These are phyloP conservation scores for Rhinopomastus cyanomelas DNA, from an alignment of 2,113 vertebrate genomes.

Conservation along the genomic window DNA sequence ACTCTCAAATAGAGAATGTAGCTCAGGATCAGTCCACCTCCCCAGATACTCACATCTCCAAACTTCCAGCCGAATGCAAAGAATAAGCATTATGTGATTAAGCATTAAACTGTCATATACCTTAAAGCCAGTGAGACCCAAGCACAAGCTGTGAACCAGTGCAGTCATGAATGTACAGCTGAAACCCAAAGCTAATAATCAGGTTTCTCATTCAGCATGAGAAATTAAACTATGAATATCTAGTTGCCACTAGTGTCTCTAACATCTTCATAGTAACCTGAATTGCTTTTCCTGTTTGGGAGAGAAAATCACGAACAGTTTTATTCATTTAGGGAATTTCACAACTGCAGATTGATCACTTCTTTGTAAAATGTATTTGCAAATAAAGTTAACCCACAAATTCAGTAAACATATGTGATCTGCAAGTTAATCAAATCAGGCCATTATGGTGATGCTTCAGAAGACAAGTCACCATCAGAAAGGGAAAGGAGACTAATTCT, in stretches of 20 bases:
- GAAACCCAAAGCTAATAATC: neutral
- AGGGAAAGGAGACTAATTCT: neutral
- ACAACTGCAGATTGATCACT: neutral
- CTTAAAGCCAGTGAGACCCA: neutral
- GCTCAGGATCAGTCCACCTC: neutral
- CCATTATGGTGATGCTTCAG: neutral
- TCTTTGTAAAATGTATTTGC: neutral
- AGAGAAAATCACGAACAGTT: constrained; percentile 22
- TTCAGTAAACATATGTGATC: neutral
- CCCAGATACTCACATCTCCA: neutral
- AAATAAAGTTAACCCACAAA: constrained; percentile 4
- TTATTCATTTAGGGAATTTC: constrained; percentile 39
- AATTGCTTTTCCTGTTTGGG: constrained; percentile 35
- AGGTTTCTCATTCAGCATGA: neutral
- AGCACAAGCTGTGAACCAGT: neutral
- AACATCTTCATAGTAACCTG: neutral
- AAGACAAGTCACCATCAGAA: neutral
- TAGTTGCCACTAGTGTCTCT: neutral
- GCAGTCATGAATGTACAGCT: neutral
- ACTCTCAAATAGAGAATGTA: accelerated
- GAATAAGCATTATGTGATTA: neutral
- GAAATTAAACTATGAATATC: neutral
- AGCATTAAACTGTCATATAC: neutral
- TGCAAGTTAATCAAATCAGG: constrained; percentile 6
- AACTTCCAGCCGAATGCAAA: neutral